Conservation (phyloP, 2,113 vertebrate genomes). For the Helogale parvula region DNA sequence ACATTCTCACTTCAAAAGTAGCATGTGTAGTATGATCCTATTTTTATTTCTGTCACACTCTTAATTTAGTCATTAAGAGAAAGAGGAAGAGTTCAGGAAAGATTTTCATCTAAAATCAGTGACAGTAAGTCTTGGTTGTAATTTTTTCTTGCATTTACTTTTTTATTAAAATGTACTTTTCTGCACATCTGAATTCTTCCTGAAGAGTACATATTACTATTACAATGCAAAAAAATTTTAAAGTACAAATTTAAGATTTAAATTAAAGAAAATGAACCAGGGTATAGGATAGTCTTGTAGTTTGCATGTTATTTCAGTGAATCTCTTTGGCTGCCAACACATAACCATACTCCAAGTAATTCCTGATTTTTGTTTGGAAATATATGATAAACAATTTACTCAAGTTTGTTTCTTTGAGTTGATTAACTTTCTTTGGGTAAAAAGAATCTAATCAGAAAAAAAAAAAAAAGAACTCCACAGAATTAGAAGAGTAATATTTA, state of each 20-base stretch:
- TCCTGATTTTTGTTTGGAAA: neutral
- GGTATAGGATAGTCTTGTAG: neutral
- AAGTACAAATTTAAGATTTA: neutral
- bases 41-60: neutral
- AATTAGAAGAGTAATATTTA: neutral
- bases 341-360: neutral
- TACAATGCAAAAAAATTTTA: neutral
- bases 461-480: neutral
- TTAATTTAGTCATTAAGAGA: neutral
- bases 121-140: neutral
- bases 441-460: neutral
- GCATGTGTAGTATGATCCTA: neutral
- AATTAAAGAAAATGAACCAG: neutral
- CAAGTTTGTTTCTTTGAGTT: neutral
- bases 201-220: neutral
- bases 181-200: neutral
- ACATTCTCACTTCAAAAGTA: neutral
- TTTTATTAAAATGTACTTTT: neutral
- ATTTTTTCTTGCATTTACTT: neutral
- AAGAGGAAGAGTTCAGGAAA: neutral
- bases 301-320: neutral
- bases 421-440: neutral
- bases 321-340: neutral
- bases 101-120: neutral
- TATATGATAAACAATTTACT: neutral